Percentiles rank a stretch among this genome's conserved stretches.
Conservation (phyloP, 2,113 vertebrate species). For the Typhlomys cinereus region DNA sequence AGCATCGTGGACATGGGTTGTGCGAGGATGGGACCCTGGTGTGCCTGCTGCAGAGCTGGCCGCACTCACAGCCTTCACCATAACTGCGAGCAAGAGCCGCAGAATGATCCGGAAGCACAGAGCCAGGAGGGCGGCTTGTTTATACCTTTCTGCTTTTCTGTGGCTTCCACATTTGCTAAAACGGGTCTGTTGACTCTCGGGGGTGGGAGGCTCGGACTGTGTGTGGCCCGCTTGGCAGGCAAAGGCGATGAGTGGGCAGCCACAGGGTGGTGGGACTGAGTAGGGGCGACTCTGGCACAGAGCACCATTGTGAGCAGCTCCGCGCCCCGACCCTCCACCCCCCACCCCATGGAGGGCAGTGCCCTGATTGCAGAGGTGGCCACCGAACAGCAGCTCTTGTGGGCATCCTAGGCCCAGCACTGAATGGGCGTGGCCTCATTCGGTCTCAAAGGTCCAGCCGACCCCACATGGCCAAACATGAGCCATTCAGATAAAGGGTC, state of each 20-base stretch:
- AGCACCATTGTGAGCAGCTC: not conserved
- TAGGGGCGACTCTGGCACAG: not conserved
- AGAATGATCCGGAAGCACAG: rapidly evolving
- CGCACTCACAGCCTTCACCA: rapidly evolving
- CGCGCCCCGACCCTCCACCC: rapidly evolving
- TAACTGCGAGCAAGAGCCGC: rapidly evolving
- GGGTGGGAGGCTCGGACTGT: not conserved
- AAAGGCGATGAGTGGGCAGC: not conserved
- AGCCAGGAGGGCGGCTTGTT: not conserved
- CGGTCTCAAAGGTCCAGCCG: not conserved
- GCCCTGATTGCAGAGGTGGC: not conserved
- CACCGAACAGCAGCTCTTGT: rapidly evolving
- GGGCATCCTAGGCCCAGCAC: rapidly evolving
- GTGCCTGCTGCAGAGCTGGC: rapidly evolving
- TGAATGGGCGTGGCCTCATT: rapidly evolving
- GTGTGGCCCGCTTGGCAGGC: conserved; percentile 7
- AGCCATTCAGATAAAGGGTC: rapidly evolving
- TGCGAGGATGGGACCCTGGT: not conserved
- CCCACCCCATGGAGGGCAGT: rapidly evolving
- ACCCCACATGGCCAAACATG: rapidly evolving
- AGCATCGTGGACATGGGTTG: rapidly evolving
- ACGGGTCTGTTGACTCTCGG: conserved; percentile 40
- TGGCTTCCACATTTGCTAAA: conserved; percentile 45
- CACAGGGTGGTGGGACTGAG: not conserved
- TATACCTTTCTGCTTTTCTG: not conserved